Evolutionary conservation across 2,113 vertebrate species (phyloP).

Genomic region (Sylvietta virens): DNA sequence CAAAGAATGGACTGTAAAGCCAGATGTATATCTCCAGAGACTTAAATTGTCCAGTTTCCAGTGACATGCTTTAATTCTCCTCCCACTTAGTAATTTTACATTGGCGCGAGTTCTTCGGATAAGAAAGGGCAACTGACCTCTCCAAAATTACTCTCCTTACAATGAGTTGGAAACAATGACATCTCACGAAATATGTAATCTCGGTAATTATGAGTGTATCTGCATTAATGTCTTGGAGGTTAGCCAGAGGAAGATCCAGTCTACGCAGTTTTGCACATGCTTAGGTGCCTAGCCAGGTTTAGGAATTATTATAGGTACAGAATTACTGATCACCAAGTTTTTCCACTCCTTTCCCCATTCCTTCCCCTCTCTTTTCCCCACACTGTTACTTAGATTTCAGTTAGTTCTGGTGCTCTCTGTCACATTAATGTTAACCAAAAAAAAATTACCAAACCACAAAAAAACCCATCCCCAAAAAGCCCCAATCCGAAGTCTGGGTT

Average conservation of each 20-base stretch:
- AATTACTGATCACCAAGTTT: neutral
- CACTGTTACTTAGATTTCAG: neutral
- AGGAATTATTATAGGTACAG: neutral
- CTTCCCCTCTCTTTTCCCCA: neutral
- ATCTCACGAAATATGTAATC: neutral
- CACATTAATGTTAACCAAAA: neutral
- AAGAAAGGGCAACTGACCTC: neutral
- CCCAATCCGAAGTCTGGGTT: neutral
- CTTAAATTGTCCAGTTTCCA: constrained; percentile 10
- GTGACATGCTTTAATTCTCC: constrained; percentile 10
- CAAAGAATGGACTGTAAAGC: constrained; percentile 25
- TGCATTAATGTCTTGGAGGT: neutral
- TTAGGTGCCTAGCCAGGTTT: neutral
- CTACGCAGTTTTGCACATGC: neutral
- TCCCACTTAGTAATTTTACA: constrained; percentile 30
- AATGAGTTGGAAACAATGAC: neutral
- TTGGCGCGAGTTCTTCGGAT: neutral
- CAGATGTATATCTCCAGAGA: constrained; percentile 42
- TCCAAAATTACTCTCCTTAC: neutral
- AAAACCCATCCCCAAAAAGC: neutral
- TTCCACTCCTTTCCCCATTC: neutral
- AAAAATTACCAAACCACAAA: neutral
- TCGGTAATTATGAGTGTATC: neutral
- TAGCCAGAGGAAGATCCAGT: neutral
- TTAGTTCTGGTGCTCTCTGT: constrained; percentile 27